Base-by-base conservation (phyloP, 2,888 invertebrate species). In the Diarsia rubi region DNA sequence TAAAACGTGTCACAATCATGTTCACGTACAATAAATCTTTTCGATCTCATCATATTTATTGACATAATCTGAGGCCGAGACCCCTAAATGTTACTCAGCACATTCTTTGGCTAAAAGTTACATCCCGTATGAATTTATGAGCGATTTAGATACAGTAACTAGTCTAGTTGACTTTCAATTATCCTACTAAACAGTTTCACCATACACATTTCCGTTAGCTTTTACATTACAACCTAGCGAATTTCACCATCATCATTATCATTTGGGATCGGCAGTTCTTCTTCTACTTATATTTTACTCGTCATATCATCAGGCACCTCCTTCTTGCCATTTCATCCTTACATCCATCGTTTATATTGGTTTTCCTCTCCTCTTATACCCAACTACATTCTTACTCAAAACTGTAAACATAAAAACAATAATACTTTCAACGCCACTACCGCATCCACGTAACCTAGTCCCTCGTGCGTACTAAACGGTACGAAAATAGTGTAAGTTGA, bases 401-500 rank as follows among this genome's bases (percentile, higher is more conserved):
- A 37, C 37, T 37, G 14, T 69, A 24, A 42, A 27, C 49, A 71
- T 12, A 44, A 57, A 47, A 49, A 45, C 62, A 69, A 69, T 47
- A 71, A 47, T n/a, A 47, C 12, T 24, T 16, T 49, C n/a, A 31
- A 24, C n/a, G 16, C 24, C 54, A 75, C 24, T 44, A 44, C 71
- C 68, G 42, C 49, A 80, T 80, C 37, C 73, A 59, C 11, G 31
- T 12, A n/a, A 27, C 47, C n/a, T 44, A 67, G 31, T 64, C 73
- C 65, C 74, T 0, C 27, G 37, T 1, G 69, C 67, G 74, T 79
- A 42, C 19, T 49, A 45, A 64, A 47, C 68, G 63, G 8, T 31
- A 24, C 45, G 64, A 71, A 79, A 84, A 69, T 71, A 79, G 69
- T 77, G 77, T 79, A 77, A 77, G 66, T 81, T 68, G 68, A 69